These are phyloP conservation scores for Smutsia gigantea DNA, from an alignment of 2,797 vertebrate genomes.

Conservation along the genomic window DNA sequence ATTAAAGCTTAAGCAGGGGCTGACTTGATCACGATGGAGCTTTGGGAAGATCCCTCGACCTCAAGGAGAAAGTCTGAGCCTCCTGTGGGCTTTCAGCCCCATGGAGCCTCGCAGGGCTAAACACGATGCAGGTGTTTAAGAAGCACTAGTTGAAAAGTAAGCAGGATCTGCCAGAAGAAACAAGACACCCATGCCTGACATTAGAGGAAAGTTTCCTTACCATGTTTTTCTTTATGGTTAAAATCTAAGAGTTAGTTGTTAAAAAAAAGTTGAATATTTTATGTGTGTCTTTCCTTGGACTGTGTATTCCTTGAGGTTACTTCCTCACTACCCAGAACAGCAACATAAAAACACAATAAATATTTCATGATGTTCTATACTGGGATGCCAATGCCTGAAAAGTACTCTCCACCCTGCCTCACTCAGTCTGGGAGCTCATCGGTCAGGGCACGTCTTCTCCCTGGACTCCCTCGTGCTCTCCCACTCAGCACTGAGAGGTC, in stretches of 20 bases:
- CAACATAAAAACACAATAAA: conserved; percentile 64
- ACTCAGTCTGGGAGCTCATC: neutral
- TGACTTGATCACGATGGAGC: neutral
- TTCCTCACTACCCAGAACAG: neutral
- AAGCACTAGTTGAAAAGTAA: neutral
- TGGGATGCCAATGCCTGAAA: neutral
- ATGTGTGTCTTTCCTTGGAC: conserved; percentile 38
- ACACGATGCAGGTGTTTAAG: neutral
- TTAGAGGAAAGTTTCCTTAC: neutral
- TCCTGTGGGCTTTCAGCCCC: neutral
- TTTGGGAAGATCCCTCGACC: no score
- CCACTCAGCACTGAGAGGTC: neutral
- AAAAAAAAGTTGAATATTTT: conserved; percentile 68
- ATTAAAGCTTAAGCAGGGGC: no score
- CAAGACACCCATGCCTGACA: neutral
- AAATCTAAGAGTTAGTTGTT: conserved; percentile 23
- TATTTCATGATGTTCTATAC: conserved; percentile 67
- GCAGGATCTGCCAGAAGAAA: neutral
- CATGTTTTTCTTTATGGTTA: conserved; percentile 40
- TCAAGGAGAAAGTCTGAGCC: neutral
- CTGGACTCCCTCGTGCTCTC: fast-evolving
- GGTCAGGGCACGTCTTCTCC: neutral
- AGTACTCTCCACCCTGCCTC: neutral
- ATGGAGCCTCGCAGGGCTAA: fast-evolving
- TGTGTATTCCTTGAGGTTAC: conserved; percentile 56